phyloP scores from a whole-genome alignment of 1,140 invertebrate genomes.

The Drosophila sechellia region DNA sequence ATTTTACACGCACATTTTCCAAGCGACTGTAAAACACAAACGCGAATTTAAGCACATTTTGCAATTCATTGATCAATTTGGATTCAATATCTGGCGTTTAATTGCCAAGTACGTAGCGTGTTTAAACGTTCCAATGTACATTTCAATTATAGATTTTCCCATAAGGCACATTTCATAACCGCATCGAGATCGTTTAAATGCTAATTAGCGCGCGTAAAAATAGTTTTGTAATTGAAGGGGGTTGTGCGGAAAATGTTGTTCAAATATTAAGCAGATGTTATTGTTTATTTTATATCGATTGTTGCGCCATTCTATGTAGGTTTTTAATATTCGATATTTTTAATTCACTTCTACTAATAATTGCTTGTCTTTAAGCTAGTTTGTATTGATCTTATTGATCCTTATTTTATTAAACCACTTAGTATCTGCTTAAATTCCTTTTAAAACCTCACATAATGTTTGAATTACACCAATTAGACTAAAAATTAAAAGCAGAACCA shows the following conservation, averaged over 20 bases:
- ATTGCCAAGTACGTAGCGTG: constrained; percentile 5
- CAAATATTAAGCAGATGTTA: not conserved
- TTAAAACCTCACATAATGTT: not conserved
- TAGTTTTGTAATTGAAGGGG: constrained; percentile 13
- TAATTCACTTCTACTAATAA: no score
- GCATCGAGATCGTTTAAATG: constrained; percentile 27
- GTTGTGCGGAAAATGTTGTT: not conserved
- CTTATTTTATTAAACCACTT: not conserved
- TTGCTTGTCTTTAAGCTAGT: no score
- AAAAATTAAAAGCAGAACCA: constrained; percentile 34
- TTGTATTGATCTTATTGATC: no score
- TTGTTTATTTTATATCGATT: not conserved
- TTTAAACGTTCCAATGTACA: constrained; percentile 4
- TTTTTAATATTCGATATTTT: no score
- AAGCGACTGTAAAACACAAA: constrained; percentile 54
- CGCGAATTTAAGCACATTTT: constrained; percentile 31
- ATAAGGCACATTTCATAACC: constrained; percentile 19
- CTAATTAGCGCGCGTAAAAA: constrained; percentile 37
- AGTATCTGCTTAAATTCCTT: not conserved
- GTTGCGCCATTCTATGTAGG: not conserved
- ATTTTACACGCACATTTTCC: constrained; percentile 78
- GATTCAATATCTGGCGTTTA: constrained; percentile 1
- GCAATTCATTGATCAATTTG: constrained; percentile 14
- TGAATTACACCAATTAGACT: constrained; percentile 1
- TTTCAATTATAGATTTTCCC: constrained; percentile 11